These are phyloP conservation scores for Elegia similella DNA, from an alignment of 2,888 invertebrate genomes.

Conservation along the genomic window DNA sequence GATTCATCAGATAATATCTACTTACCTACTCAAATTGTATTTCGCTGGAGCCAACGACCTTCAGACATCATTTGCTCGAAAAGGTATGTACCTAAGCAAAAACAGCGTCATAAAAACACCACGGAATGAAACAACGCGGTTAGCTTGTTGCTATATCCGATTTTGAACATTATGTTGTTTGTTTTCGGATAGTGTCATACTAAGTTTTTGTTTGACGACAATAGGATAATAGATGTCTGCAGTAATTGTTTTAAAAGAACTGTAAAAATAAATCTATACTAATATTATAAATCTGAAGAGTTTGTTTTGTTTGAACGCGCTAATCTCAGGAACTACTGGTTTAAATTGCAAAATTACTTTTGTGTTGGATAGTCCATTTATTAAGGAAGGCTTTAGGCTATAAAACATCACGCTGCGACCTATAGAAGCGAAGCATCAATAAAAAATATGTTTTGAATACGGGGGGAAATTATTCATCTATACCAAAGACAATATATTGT, in stretches of 20 bases:
- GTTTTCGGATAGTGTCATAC: not conserved
- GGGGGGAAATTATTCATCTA: too few species aligned
- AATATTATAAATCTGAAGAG: too few species aligned
- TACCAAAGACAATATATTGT: too few species aligned
- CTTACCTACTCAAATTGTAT: not conserved
- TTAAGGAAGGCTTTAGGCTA: too few species aligned
- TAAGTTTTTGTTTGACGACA: not conserved
- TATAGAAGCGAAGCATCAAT: too few species aligned
- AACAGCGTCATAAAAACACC: not conserved
- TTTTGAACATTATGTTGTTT: constrained; percentile 4
- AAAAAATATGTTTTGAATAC: too few species aligned
- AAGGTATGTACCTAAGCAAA: constrained; percentile 1
- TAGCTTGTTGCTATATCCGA: not conserved
- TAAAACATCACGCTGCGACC: too few species aligned
- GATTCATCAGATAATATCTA: not conserved
- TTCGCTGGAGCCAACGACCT: constrained; percentile 3
- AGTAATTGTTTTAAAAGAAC: not conserved
- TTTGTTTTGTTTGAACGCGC: too few species aligned
- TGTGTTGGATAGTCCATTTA: too few species aligned
- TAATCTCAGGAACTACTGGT: too few species aligned
- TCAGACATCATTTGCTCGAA: not conserved
- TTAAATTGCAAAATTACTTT: too few species aligned
- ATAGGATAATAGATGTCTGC: not conserved
- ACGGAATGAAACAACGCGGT: not conserved
- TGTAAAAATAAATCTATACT: not conserved